Evolutionary conservation across 2,888 invertebrate genomes (phyloP), one percentile per base, ranked within the genome.

Genomic region (Dione vanillae): DNA sequence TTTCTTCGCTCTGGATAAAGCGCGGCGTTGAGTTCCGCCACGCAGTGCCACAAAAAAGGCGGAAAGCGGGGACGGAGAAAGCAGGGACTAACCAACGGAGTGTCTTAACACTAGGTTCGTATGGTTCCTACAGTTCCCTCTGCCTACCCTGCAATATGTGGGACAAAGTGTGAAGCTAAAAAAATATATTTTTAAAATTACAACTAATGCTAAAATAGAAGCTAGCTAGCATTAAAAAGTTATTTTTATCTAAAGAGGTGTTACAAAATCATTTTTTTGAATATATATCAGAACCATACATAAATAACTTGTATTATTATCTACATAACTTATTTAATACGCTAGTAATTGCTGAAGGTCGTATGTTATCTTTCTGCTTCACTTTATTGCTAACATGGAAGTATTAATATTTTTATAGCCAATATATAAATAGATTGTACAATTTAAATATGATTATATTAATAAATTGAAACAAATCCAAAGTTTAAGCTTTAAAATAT

Each of bases 281-380:
- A 47, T 47, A 47, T 19, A 47, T 16, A 2, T 19, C 16, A 9
- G 3, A 47, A 10, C 10, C 16, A 9, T 6, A 47, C 35, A n/a
- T 54, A 35, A 27, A 5, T 61, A n/a, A 9, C 43, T 14, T 43
- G 7, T 14, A 61, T n/a, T 45, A 37, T 61, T 61, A 27, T 43
- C 14, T 43, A 6, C 9, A 35, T n/a, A n/a, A n/a, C n/a, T 45
- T 62, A 9, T 45, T 62, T 12, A 37, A 47, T 16, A 41, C 58
- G 43, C 37, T 27, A 65, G 67, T 66, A 65, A 49, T 58, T 64
- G 62, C 47, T 54, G 56, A 75, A 73, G 74, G 73, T 59, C 72
- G 66, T 47, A 20, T 62, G 64, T 69, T 73, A 76, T 76, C 73
- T 73, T 74, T 76, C 67, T 65, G 73, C 74, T 73, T 71, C 71